A percentile compares a stretch with the other conserved stretches of the same genome.
These are phyloP conservation scores for Miltochrista miniata DNA, from an alignment of 2,888 invertebrate genomes.

Conservation along the genomic window DNA sequence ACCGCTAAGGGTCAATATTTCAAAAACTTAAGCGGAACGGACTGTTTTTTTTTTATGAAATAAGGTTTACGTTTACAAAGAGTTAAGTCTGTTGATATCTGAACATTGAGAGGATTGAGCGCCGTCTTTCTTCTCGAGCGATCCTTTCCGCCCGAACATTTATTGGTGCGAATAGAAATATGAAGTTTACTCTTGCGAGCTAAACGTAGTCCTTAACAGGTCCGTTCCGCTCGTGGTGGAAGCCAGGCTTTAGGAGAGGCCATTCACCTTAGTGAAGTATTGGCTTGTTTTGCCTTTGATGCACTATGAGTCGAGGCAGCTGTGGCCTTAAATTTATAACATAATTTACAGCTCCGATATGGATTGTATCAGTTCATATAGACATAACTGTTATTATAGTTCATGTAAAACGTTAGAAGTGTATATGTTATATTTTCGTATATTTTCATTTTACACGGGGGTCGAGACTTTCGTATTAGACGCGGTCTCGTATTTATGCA, in stretches of 20 bases:
- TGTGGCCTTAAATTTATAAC: conserved; percentile 52
- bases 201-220: no score
- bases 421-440: conserved; percentile 78
- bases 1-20: no score
- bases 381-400: conserved; percentile 79
- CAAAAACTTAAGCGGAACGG: no score
- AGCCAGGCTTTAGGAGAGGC: conserved; percentile 10
- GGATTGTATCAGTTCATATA: conserved; percentile 74
- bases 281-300: conserved; percentile 17
- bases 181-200: no score
- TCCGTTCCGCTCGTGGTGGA: no score
- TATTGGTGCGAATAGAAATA: no score
- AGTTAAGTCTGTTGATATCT: no score
- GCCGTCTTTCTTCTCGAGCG: no score
- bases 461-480: conserved; percentile 13
- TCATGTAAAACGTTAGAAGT: conserved; percentile 80
- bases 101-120: no score
- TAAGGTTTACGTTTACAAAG: no score
- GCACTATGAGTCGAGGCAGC: conserved; percentile 21
- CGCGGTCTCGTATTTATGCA: conserved; percentile 7
- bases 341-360: conserved; percentile 70
- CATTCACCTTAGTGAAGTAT: conserved; percentile 20
- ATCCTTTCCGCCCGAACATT: no score
- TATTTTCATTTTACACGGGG: conserved; percentile 65
- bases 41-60: no score